Evolutionary conservation across 2,797 vertebrate genomes (phyloP).

Genomic region (Sebastes matsubarae): DNA sequence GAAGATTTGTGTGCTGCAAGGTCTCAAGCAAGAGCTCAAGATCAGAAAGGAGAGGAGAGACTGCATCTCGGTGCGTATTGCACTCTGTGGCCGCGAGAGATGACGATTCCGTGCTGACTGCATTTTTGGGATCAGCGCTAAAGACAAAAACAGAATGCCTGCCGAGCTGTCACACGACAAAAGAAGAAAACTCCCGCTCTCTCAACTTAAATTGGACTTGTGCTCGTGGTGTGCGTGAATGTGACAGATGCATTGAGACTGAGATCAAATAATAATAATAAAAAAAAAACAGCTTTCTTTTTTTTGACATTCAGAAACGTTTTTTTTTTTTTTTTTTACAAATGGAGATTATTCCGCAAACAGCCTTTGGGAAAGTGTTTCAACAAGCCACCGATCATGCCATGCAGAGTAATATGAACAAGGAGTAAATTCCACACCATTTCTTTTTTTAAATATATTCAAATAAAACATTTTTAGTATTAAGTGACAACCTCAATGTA

Average conservation of each 20-base stretch:
- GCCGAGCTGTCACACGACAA: neutral
- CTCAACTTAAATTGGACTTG: slow-evolving; percentile 48
- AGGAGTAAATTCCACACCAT: slow-evolving; percentile 72
- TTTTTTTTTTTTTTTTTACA: slow-evolving; percentile 24
- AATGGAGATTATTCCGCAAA: slow-evolving; percentile 53
- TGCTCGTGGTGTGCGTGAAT: slow-evolving; percentile 25
- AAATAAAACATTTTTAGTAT: slow-evolving; percentile 64
- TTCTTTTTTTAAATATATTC: slow-evolving; percentile 34
- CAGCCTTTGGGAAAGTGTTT: slow-evolving; percentile 69
- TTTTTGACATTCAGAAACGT: slow-evolving; percentile 55
- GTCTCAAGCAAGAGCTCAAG: neutral
- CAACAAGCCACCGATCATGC: slow-evolving; percentile 79
- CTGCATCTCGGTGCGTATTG: neutral
- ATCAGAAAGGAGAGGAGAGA: slow-evolving; percentile 4
- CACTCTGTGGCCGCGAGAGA: neutral
- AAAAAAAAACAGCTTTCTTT: slow-evolving; percentile 7
- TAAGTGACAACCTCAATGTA: slow-evolving; percentile 68
- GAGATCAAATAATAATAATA: neutral
- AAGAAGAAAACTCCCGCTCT: slow-evolving; percentile 6
- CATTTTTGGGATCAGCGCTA: slow-evolving; percentile 4
- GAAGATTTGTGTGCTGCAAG: neutral
- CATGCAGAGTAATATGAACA: slow-evolving; percentile 82
- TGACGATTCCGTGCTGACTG: neutral
- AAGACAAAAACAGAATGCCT: slow-evolving; percentile 27
- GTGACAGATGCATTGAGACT: slow-evolving; percentile 35